phyloP scores from a whole-genome alignment of 2,113 vertebrate species.

The Tychaedon coryphoeus region DNA sequence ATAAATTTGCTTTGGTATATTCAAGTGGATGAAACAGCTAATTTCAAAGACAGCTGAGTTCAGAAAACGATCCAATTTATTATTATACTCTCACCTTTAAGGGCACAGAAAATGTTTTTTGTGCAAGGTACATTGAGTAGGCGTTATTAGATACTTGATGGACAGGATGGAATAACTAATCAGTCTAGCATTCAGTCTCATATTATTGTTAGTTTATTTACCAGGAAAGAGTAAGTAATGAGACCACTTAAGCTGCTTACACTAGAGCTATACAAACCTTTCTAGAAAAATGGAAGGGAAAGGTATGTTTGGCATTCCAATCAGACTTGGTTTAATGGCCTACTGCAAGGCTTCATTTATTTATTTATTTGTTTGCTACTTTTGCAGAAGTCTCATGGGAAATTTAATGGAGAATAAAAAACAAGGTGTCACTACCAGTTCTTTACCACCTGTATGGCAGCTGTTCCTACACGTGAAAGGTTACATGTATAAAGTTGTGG shows the following conservation, averaged over 20 bases:
- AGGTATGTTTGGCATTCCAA: not conserved
- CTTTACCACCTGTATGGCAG: not conserved
- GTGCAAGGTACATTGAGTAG: not conserved
- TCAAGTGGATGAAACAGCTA: constrained; percentile 67
- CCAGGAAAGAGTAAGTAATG: not conserved
- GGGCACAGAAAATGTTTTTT: constrained; percentile 13
- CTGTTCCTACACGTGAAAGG: not conserved
- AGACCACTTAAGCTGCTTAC: not conserved
- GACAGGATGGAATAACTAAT: not conserved
- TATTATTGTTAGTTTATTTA: constrained; percentile 3
- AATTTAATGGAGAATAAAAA: not conserved
- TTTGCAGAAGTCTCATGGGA: not conserved
- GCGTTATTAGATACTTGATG: not conserved
- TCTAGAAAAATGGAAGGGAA: not conserved
- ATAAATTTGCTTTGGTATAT: constrained; percentile 71
- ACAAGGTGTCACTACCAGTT: not conserved
- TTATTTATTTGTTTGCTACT: not conserved
- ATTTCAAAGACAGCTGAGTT: constrained; percentile 72
- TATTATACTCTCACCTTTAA: constrained; percentile 64
- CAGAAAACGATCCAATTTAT: constrained; percentile 65
- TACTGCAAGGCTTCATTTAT: not conserved
- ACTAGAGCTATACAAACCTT: not conserved
- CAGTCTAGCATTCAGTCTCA: not conserved
- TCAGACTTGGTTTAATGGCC: not conserved
- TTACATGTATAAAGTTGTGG: fast-evolving